Evolutionary conservation across 2,888 invertebrate species (phyloP), one percentile per base, ranked within the genome.

Genomic region (Amiota communis): DNA sequence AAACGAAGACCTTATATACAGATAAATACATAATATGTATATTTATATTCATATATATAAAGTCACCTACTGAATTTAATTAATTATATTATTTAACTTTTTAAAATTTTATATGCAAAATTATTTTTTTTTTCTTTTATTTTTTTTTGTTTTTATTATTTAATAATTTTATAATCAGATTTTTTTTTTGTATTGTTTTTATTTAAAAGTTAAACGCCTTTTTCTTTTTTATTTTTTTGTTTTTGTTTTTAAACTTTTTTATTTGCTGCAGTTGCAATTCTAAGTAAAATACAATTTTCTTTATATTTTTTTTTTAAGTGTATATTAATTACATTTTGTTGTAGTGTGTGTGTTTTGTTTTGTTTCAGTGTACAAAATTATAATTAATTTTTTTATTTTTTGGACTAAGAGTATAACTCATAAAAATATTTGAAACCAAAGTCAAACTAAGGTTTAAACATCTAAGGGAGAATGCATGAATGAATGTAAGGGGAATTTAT

Each of bases 171-270:
- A 69, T 49, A 70, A 59, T 56, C 17, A 53, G 57, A 11, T 10
- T 59, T 71, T 4, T 36, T 4, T 6, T 65, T 74, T 70, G 15
- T 46, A 71, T 53, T 67, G 70, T 72, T 64, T 64, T 70, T 67
- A 67, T 49, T 56, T 64, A 68, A 65, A 51, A 73, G 12, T 65
- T 48, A 65, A 65, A 59, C 59, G 10, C 59, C 13, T 59, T 59
- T 49, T 64, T 56, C 69, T 72, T 73, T 68, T 70, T 12, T 53
- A 59, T 72, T 71, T 51, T 61, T 68, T 8, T 15, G 23, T 71
- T 20, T 68, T 71, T 67, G 23, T 74, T 75, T 71, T 47, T 36
- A 67, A 20, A 53, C 48, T 63, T 70, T 75, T 73, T 64, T 36
- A 36, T 36, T 36, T 36, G 36, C 36, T 36, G 36, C 36, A 36